Conservation (phyloP, 2,113 vertebrate genomes). For the Datnioides undecimradiatus region DNA sequence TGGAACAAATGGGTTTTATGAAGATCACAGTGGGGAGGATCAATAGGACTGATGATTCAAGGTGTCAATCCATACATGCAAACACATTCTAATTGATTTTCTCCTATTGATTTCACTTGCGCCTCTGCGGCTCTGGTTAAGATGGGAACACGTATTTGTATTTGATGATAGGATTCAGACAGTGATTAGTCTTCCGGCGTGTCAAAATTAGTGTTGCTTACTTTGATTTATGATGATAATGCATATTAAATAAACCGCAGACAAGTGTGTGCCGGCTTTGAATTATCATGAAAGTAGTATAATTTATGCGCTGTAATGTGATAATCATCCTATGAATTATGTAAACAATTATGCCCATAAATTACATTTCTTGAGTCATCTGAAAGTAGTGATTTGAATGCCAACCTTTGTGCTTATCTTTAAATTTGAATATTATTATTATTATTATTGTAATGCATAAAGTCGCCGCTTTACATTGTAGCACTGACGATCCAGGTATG, state of each 20-base stretch:
- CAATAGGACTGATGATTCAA: slow-evolving; percentile 80
- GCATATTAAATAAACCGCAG: slow-evolving; percentile 74
- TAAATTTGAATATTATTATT: slow-evolving; percentile 42
- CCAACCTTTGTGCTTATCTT: slow-evolving; percentile 48
- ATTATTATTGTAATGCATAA: slow-evolving; percentile 18
- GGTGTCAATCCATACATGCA: slow-evolving; percentile 83
- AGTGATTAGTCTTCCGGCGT: slow-evolving; percentile 67
- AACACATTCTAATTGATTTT: slow-evolving; percentile 84
- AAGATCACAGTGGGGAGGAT: slow-evolving; percentile 78
- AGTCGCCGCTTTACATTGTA: slow-evolving; percentile 10
- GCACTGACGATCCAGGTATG: background rate
- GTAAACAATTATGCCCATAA: slow-evolving; percentile 68
- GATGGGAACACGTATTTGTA: slow-evolving; percentile 62
- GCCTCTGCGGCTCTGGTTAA: slow-evolving; percentile 67
- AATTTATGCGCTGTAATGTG: slow-evolving; percentile 68
- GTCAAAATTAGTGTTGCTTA: slow-evolving; percentile 68
- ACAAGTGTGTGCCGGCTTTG: slow-evolving; percentile 47
- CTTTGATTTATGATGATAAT: slow-evolving; percentile 77
- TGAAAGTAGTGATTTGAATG: slow-evolving; percentile 51
- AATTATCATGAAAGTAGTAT: slow-evolving; percentile 64
- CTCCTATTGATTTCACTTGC: slow-evolving; percentile 72
- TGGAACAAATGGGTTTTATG: slow-evolving; percentile 78
- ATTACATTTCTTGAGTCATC: slow-evolving; percentile 58
- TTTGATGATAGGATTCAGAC: slow-evolving; percentile 72
- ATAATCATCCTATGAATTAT: slow-evolving; percentile 76